Base-by-base conservation (phyloP, 1,140 invertebrate species). In the Wiebesia pumilae region DNA sequence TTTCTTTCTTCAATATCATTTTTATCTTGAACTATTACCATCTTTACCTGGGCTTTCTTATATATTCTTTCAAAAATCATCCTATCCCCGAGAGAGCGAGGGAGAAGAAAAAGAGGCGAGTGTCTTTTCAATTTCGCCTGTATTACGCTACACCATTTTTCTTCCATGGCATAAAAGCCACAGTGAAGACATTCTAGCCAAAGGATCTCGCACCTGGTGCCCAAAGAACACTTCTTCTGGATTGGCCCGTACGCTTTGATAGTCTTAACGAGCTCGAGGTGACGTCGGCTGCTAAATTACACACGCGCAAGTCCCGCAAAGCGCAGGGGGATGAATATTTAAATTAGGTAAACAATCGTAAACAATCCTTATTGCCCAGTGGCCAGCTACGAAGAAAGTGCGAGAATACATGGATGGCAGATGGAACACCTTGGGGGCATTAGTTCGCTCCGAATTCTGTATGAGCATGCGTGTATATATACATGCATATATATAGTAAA, bases 361-460 rank as follows among this genome's bases (percentile, higher is more conserved):
- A 89, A 86, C 80, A 87, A 89, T 87, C 83, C 77, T 87, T 88
- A 88, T 88, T 88, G 83, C 83, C 85, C 85, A 80, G 47, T 84
- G 86, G 81, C 75, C 80, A 43, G 81, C 27, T 30, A 7, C 14
- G 51, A 16, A 24, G 33, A 54, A 83, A 43, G 73, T 69, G 79
- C 54, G 19, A 58, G 21, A 38, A 19, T 33, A 27, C 47, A 33
- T 33, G 19, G 21, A 35, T 19, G 35, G 24, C 78, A 81, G 84
- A 51, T 81, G 78, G n/a, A 27, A 43, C 84, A 58, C 77, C 84
- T 65, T 43, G 30, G n/a, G 73, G 54, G 71, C 38, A 54, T 84
- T 78, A 65, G 33, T 33, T 80, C 43, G 33, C 78, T 43, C 62
- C 69, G 19, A 58, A 86, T 81, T 75, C 54, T 21, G 12, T 16